Percentiles rank a stretch among this genome's conserved stretches.
Evolutionary conservation across 2,113 vertebrate species (phyloP).

Genomic region (Silurus glanis): DNA sequence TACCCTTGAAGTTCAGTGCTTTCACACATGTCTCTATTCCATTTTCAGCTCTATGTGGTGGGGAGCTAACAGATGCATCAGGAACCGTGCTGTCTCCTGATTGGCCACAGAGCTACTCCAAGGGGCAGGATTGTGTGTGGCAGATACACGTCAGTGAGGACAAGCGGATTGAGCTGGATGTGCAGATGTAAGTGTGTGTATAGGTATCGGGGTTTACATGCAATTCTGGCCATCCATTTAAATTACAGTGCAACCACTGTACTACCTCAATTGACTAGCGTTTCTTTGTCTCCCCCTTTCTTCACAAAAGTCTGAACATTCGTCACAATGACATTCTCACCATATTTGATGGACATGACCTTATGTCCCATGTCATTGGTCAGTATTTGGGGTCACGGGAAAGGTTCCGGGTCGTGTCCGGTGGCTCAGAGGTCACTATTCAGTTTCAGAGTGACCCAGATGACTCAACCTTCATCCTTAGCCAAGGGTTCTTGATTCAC

Average conservation of each 20-base stretch:
- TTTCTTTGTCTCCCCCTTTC: slow-evolving; percentile 15
- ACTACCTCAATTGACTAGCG: background rate
- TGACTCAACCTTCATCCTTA: slow-evolving; percentile 81
- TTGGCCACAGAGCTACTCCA: slow-evolving; percentile 90
- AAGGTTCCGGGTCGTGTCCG: slow-evolving; percentile 83
- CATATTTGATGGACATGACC: slow-evolving; percentile 82
- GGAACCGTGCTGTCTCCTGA: slow-evolving; percentile 89
- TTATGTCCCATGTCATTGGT: slow-evolving; percentile 84
- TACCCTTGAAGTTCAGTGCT: slow-evolving; percentile 13
- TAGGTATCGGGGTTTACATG: background rate
- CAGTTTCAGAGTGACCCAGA: slow-evolving; percentile 88
- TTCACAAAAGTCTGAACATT: slow-evolving; percentile 81
- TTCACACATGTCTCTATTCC: background rate
- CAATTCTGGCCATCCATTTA: background rate
- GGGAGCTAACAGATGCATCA: slow-evolving; percentile 79
- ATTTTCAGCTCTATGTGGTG: slow-evolving; percentile 82
- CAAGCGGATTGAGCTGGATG: slow-evolving; percentile 84
- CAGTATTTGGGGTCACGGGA: slow-evolving; percentile 84
- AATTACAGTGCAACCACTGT: background rate
- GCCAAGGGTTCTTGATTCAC: slow-evolving; percentile 88
- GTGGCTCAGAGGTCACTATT: slow-evolving; percentile 85
- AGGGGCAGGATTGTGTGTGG: slow-evolving; percentile 88
- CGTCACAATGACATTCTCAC: slow-evolving; percentile 86
- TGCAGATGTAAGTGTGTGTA: slow-evolving; percentile 80
- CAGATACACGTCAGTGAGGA: slow-evolving; percentile 87